phyloP scores from a whole-genome alignment of 2,113 vertebrate genomes.

The Dipodomys stephensi region DNA sequence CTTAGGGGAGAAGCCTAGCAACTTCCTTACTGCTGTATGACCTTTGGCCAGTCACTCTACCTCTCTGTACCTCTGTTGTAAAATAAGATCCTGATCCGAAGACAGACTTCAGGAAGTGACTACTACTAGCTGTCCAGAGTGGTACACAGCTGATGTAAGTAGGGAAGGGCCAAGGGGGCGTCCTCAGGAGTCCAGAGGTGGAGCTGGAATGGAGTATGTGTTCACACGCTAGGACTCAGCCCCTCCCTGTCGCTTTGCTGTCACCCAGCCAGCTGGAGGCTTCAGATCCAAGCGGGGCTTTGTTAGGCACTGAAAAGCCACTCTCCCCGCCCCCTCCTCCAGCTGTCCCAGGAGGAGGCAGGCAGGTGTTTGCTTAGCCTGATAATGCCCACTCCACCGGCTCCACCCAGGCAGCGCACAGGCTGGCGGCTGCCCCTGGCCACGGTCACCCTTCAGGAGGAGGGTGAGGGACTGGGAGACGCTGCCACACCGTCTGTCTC shows the following conservation, averaged over 20 bases:
- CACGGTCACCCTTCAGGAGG: neutral
- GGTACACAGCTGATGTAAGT: rapidly evolving
- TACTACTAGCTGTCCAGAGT: neutral
- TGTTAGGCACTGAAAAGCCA: neutral
- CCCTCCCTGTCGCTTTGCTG: neutral
- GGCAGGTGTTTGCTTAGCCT: neutral
- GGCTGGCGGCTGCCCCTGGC: neutral
- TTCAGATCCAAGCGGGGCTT: neutral
- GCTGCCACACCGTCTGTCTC: neutral
- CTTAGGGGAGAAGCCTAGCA: neutral
- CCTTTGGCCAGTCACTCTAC: neutral
- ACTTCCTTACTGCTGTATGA: slow-evolving; percentile 10
- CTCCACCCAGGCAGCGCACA: neutral
- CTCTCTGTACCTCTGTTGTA: slow-evolving; percentile 34
- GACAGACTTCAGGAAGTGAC: neutral
- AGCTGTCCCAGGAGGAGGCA: neutral
- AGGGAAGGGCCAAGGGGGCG: neutral
- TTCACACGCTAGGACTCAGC: neutral
- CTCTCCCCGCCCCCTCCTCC: neutral
- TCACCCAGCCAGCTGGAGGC: neutral
- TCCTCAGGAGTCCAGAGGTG: too few species aligned
- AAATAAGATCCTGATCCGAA: neutral
- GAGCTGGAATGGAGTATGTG: neutral
- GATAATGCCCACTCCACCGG: neutral
- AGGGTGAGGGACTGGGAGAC: too few species aligned